Conservation (phyloP, 2,888 invertebrate genomes). For the Drosophila neotestacea region DNA sequence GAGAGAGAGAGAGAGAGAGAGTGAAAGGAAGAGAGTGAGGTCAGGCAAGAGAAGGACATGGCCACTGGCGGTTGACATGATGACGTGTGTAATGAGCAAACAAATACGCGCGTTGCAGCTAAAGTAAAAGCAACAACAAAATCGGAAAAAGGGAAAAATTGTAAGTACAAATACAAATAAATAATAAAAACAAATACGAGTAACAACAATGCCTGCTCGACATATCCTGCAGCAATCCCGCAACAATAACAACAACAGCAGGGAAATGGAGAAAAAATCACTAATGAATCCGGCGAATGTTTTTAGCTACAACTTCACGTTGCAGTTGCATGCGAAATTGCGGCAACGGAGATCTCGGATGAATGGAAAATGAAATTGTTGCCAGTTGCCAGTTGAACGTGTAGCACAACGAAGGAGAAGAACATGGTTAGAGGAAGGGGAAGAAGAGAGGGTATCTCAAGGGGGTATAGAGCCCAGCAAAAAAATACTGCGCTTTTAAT, state of each 20-base stretch:
- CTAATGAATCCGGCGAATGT: constrained; percentile 73
- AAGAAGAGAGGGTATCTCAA: background rate
- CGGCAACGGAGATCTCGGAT: constrained; percentile 39
- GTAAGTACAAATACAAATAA: constrained; percentile 63
- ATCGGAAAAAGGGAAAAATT: background rate
- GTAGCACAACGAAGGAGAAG: background rate
- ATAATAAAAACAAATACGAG: constrained; percentile 67
- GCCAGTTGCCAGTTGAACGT: constrained; percentile 43
- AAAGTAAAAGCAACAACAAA: constrained; percentile 9
- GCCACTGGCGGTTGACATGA: constrained; percentile 75
- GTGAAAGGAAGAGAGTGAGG: background rate
- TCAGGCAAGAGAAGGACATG: constrained; percentile 38
- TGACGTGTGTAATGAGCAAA: constrained; percentile 80
- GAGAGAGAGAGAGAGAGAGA: background rate
- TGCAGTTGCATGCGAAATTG: constrained; percentile 63
- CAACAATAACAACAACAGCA: constrained; percentile 30
- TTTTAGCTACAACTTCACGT: constrained; percentile 65
- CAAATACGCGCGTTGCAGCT: constrained; percentile 66
- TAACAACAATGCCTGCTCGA: constrained; percentile 57
- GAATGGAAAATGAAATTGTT: constrained; percentile 73
- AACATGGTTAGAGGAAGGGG: background rate
- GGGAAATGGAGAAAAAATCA: constrained; percentile 51
- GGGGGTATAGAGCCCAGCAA: constrained; percentile 4
- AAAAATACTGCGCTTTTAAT: constrained; percentile 69
- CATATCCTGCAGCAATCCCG: constrained; percentile 67